Base-by-base conservation (phyloP, 2,797 vertebrate species). In the Leptoclinus maculatus region DNA sequence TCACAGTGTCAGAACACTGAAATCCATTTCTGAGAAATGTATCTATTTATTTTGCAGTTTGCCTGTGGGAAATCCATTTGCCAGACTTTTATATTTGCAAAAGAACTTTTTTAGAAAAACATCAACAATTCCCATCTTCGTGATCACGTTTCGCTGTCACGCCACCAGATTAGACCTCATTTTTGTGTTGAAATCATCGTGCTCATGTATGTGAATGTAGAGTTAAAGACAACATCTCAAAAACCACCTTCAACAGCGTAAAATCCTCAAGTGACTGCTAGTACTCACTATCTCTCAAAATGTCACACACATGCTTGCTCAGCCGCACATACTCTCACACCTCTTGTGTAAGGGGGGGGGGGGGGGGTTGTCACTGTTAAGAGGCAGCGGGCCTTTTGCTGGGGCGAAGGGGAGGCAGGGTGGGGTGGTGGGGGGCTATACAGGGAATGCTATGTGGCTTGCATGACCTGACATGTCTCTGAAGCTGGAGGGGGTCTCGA, bases 381-480 rank as follows among this genome's bases (percentile, higher is more conserved):
- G 88, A 88, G 87, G 90, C 85, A 80, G 82, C 66, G 64, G 88
- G 82, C 83, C 90, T 90, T 92, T 90, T 90, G 90, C 66, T 66
- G 60, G 60, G 69, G 71, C n/a, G 54, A 45, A 49, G 74, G 81
- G 68, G 73, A 32, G 79, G 80, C 43, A 54, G 74, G 64, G 72
- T 43, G 71, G 66, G 67, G 54, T 6, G 58, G 76, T 10, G 83
- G 86, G 86, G 87, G 87, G 70, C 90, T 95, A 93, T 94, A 95
- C 88, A 91, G 91, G 91, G 95, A 95, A 93, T 94, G 92, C 90
- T 94, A 95, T 95, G 94, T 93, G 94, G 92, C 94, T 93, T 92
- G 92, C 94, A 93, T 95, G 95, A 95, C 95, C 95, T 94, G 93
- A 94, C 95, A 94, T 94, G 95, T 94, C 94, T 95, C 94, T 95